These are phyloP conservation scores for Pterocles orientalis DNA, from an alignment of 2,113 vertebrate genomes.

Conservation along the genomic window DNA sequence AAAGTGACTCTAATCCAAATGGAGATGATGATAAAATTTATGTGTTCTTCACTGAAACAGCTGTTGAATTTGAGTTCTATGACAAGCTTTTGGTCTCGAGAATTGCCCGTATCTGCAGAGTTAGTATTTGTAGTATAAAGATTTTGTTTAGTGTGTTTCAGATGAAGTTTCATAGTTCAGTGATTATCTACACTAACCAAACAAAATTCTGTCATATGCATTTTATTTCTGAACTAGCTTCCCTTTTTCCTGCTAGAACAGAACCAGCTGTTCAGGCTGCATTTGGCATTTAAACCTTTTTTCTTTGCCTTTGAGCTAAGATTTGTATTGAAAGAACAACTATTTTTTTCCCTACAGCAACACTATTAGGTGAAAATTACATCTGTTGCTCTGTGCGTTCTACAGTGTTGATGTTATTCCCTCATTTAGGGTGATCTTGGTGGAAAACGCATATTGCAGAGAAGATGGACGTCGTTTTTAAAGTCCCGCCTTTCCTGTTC, in stretches of 20 bases:
- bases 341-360: neutral
- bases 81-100: slow-evolving; percentile 79
- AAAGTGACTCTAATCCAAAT: slow-evolving; percentile 67
- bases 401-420: neutral
- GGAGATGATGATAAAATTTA: slow-evolving; percentile 83
- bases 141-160: neutral
- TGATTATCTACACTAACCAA: neutral
- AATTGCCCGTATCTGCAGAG: slow-evolving; percentile 84
- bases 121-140: neutral
- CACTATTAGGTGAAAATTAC: neutral
- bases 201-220: neutral
- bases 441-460: slow-evolving; percentile 77
- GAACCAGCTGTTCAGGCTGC: neutral
- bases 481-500: slow-evolving; percentile 80
- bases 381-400: neutral
- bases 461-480: slow-evolving; percentile 80
- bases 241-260: neutral
- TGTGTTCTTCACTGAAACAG: slow-evolving; percentile 84
- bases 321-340: neutral
- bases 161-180: neutral
- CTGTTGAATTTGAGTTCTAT: slow-evolving; percentile 83
- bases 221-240: neutral
- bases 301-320: neutral
- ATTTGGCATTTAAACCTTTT: neutral
- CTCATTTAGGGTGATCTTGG: slow-evolving; percentile 77